phyloP scores from a whole-genome alignment of 2,797 vertebrate genomes.

The Limnodromus scolopaceus region DNA sequence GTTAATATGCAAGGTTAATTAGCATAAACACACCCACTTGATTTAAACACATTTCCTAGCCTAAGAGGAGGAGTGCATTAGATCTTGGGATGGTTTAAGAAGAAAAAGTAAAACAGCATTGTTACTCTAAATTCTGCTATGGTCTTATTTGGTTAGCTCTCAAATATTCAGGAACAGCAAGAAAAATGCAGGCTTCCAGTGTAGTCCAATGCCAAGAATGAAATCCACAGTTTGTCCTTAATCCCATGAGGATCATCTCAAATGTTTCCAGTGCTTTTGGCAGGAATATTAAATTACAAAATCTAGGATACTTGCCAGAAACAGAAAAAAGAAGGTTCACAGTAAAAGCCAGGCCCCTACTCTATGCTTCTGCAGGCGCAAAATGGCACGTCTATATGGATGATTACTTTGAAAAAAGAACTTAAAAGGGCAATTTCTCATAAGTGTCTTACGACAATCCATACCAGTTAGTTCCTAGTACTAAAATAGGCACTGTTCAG shows the following conservation, averaged over 20 bases:
- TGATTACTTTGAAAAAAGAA: not conserved
- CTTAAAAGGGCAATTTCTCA: not conserved
- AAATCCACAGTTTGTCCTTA: constrained; percentile 50
- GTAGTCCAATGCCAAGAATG: not conserved
- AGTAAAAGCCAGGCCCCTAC: not conserved
- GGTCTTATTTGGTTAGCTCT: constrained; percentile 9
- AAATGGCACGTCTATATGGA: not conserved
- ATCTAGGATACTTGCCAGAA: constrained; percentile 38
- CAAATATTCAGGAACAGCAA: constrained; percentile 11
- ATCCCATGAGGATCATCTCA: constrained; percentile 36
- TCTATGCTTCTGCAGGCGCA: not conserved
- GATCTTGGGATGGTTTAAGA: not conserved
- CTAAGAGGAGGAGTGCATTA: not conserved
- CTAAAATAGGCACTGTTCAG: not conserved
- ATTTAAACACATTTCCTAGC: not conserved
- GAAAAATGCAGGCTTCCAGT: constrained; percentile 10
- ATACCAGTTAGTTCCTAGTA: not conserved
- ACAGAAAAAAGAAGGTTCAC: not conserved
- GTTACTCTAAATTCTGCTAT: not conserved
- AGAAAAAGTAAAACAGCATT: not conserved
- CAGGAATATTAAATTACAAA: constrained; percentile 49
- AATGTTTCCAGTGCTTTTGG: constrained; percentile 52
- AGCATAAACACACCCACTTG: not conserved
- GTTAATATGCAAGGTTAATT: not conserved
- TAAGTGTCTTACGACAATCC: not conserved